Evolutionary conservation across 2,888 invertebrate species (phyloP).

Genomic region (Leucophora obtusa): DNA sequence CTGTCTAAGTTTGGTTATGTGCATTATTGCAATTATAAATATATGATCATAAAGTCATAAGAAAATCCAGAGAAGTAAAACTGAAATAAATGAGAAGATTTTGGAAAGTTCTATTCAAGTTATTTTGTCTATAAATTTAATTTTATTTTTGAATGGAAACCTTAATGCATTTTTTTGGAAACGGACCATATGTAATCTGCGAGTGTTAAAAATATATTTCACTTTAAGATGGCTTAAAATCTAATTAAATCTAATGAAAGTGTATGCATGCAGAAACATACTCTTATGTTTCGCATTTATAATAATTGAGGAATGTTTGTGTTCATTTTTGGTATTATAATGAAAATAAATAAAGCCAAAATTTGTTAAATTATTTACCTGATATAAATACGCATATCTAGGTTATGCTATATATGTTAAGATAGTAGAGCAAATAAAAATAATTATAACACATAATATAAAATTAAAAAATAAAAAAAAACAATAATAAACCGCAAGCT

Average conservation of each 20-base stretch:
- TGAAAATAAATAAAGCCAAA: conserved; percentile 13
- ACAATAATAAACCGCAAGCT: no score
- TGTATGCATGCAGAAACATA: background rate
- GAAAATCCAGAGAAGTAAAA: background rate
- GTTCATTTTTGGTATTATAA: background rate
- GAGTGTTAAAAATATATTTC: background rate
- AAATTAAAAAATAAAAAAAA: background rate
- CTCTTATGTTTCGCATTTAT: background rate
- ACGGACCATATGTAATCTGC: background rate
- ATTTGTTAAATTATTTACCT: background rate
- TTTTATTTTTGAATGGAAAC: no score
- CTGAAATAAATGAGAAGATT: no score
- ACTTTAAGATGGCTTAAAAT: background rate
- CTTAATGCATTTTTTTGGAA: no score
- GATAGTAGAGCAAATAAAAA: background rate
- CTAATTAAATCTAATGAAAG: background rate
- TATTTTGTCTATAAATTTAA: no score
- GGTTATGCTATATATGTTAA: background rate
- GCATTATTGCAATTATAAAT: conserved; percentile 3
- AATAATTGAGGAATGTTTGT: conserved; percentile 11
- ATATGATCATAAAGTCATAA: background rate
- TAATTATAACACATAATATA: background rate
- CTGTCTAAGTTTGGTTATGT: background rate
- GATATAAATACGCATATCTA: background rate
- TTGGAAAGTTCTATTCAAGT: no score